Percentiles rank a stretch among this genome's conserved stretches.
Evolutionary conservation across 2,888 invertebrate genomes (phyloP).

Genomic region (Himalopsyche anomala): DNA sequence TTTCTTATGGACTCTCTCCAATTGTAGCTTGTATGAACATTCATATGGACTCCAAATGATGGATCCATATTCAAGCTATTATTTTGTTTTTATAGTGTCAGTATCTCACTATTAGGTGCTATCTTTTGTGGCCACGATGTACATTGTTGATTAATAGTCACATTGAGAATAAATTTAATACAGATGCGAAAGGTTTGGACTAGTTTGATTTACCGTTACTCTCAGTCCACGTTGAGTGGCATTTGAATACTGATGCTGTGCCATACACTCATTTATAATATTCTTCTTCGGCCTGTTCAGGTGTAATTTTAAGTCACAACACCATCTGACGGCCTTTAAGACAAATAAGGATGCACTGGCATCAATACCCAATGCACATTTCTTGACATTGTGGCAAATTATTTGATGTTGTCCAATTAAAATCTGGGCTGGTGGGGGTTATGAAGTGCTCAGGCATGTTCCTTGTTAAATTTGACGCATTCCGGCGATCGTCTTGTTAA

Average conservation of each 20-base stretch:
- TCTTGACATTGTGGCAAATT: no score
- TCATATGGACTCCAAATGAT: no score
- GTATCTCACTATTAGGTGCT: no score
- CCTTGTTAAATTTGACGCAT: no score
- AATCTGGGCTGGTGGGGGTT: no score
- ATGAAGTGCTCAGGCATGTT: no score
- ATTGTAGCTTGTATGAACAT: no score
- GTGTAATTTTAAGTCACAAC: not conserved
- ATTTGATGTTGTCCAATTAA: no score
- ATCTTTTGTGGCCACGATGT: not conserved
- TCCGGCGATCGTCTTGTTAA: no score
- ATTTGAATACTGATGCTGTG: conserved; percentile 36
- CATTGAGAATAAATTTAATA: conserved; percentile 31
- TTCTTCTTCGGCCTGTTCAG: not conserved
- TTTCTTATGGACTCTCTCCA: no score
- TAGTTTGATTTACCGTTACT: conserved; percentile 42
- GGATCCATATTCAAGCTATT: no score
- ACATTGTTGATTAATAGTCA: conserved; percentile 27
- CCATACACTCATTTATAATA: not conserved
- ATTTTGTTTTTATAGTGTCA: no score
- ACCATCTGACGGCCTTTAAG: not conserved
- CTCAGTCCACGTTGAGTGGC: conserved; percentile 20
- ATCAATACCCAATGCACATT: not conserved
- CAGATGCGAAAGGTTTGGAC: conserved; percentile 35
- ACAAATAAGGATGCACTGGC: not conserved